Base-by-base conservation (phyloP, 2,797 vertebrate species). In the Lacerta viridis region DNA sequence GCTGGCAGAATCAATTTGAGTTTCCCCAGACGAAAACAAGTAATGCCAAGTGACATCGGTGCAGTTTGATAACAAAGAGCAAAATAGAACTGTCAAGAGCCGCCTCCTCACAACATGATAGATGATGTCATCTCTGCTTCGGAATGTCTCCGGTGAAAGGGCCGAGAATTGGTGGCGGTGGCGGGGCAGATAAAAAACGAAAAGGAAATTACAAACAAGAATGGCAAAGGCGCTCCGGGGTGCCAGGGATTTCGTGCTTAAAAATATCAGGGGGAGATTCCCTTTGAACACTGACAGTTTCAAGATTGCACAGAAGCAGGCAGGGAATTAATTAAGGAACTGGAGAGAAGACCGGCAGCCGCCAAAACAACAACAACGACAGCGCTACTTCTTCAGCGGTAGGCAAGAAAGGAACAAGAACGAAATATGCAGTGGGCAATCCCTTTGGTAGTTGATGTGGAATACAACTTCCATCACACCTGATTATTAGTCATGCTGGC, bases 41-140 rank as follows among this genome's bases (percentile, higher is more conserved):
- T 93, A 93, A 94, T 83, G 55, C 86, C 61, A 87, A 91, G 64
- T 91, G 92, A 91, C 92, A 94, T 74, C 68, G 91, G 23, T 82
- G 66, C 89, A 79, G 80, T 85, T 88, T 83, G 71, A 91, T 91
- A 92, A 94, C 85, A 72, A 92, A 72, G 39, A 92, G 91, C 78
- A 84, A 91, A 94, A 95, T 88, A 87, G 90, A 94, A 94, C 68
- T 93, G 94, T 91, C 94, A 94, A 59, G 72, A 46, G 1, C 80
- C 79, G 3, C 86, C 89, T 90, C 33, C 75, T 1, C 0, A 66
- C 2, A 59, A 80, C 68, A 25, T 87, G 93, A 94, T 76, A 93
- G 95, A 95, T 90, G 0, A 84, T 79, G 77, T 5, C 87, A 85
- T 84, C 23, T 89, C 83, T 90, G 84, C 77, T 92, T 87, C 76